A percentile compares a stretch with the other conserved stretches of the same genome.
Conservation (phyloP, 2,113 vertebrate species). For the Bombycilla garrulus region DNA sequence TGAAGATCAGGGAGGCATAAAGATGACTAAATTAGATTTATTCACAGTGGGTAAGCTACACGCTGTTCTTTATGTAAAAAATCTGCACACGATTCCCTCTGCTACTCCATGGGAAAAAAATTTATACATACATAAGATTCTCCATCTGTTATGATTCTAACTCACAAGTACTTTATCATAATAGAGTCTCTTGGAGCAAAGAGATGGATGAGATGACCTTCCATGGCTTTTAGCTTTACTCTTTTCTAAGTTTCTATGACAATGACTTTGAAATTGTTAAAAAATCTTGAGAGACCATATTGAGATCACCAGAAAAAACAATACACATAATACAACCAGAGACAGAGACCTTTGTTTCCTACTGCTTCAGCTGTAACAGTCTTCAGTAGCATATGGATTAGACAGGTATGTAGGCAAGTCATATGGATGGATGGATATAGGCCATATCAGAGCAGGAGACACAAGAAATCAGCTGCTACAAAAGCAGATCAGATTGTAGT, state of each 20-base stretch:
- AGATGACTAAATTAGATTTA: conserved; percentile 75
- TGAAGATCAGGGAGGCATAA: conserved; percentile 65
- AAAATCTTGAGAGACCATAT: background rate
- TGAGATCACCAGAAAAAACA: background rate
- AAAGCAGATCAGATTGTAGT: background rate
- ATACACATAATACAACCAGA: background rate
- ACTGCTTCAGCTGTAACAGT: background rate
- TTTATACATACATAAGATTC: background rate
- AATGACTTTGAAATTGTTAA: background rate
- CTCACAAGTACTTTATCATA: background rate
- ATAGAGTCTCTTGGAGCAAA: background rate
- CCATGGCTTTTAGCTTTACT: background rate
- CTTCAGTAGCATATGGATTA: background rate
- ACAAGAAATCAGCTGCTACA: background rate
- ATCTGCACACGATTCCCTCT: conserved; percentile 54
- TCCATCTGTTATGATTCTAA: conserved; percentile 51
- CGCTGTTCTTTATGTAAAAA: conserved; percentile 72
- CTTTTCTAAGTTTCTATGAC: background rate
- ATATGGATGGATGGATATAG: background rate
- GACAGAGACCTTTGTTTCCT: background rate
- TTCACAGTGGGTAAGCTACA: conserved; percentile 69
- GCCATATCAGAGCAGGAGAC: background rate
- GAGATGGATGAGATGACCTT: background rate
- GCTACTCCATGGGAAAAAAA: conserved; percentile 54
- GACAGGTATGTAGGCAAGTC: background rate